A percentile compares a stretch with the other conserved stretches of the same genome.
Evolutionary conservation across 2,113 vertebrate genomes (phyloP).

Genomic region (Loxodonta africana): DNA sequence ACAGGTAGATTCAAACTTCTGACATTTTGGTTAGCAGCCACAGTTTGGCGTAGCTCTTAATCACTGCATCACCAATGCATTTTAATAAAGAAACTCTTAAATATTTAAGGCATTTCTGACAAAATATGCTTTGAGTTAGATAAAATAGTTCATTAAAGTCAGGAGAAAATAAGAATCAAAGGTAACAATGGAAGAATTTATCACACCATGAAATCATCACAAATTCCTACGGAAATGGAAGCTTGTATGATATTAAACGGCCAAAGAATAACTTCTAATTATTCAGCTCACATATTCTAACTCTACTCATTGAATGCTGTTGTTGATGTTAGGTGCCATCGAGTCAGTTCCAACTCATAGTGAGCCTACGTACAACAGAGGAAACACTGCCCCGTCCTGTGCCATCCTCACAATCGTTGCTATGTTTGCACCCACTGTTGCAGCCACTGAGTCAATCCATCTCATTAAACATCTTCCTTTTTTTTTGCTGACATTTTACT

Average conservation of each 20-base stretch:
- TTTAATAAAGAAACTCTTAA: not conserved
- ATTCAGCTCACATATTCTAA: not conserved
- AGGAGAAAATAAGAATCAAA: not conserved
- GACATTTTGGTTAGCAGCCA: too few species aligned
- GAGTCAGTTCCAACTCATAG: not conserved
- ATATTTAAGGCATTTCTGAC: not conserved
- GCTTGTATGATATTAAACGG: not conserved
- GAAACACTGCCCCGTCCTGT: not conserved
- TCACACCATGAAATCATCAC: accelerated
- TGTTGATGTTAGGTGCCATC: not conserved
- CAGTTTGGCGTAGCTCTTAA: too few species aligned
- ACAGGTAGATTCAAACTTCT: too few species aligned
- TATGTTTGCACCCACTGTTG: too few species aligned
- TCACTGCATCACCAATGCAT: not conserved
- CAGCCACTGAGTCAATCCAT: not conserved
- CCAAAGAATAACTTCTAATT: not conserved
- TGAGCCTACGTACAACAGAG: not conserved
- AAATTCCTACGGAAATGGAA: not conserved
- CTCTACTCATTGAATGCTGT: not conserved
- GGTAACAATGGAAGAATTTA: not conserved
- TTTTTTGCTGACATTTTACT: not conserved
- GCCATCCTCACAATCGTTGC: not conserved
- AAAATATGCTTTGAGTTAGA: not conserved
- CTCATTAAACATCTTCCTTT: not conserved
- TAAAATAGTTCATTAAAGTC: not conserved